Evolutionary conservation across 2,797 vertebrate genomes (phyloP).

Genomic region (Dallia pectoralis): DNA sequence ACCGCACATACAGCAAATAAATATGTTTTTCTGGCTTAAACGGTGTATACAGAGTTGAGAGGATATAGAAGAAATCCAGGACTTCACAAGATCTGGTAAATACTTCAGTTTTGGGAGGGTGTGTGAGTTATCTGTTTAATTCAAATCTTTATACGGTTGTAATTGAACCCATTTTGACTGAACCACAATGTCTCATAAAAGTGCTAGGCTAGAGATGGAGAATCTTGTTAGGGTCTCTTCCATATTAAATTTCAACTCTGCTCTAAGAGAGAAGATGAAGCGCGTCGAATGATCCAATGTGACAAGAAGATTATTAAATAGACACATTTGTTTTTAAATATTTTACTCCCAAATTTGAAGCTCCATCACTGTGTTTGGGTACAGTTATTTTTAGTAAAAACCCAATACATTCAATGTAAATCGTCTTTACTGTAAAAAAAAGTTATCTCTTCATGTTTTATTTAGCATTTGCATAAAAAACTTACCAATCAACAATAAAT

Average conservation of each 20-base stretch:
- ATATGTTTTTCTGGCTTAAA: too few species aligned
- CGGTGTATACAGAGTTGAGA: too few species aligned
- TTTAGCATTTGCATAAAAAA: background rate
- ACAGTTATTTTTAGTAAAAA: background rate
- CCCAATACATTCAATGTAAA: background rate
- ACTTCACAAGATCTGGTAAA: background rate
- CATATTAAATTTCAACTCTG: slow-evolving; percentile 32
- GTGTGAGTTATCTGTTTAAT: slow-evolving; percentile 70
- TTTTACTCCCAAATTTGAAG: background rate
- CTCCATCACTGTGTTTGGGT: background rate
- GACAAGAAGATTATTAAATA: slow-evolving; percentile 28
- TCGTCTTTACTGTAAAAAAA: background rate
- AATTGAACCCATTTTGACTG: slow-evolving; percentile 63
- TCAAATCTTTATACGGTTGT: slow-evolving; percentile 58
- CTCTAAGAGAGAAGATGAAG: slow-evolving; percentile 29
- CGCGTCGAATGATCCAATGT: slow-evolving; percentile 22
- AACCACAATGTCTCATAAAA: slow-evolving; percentile 60
- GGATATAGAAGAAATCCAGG: too few species aligned
- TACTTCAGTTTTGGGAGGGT: background rate
- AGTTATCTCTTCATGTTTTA: background rate
- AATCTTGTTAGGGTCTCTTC: slow-evolving; percentile 44
- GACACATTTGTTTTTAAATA: background rate
- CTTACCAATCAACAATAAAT: background rate
- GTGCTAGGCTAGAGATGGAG: slow-evolving; percentile 49
- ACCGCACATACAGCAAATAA: too few species aligned